A percentile compares a stretch with the other conserved stretches of the same genome.
phyloP scores from a whole-genome alignment of 2,888 invertebrate species.

The Rhamnusium bicolor region DNA sequence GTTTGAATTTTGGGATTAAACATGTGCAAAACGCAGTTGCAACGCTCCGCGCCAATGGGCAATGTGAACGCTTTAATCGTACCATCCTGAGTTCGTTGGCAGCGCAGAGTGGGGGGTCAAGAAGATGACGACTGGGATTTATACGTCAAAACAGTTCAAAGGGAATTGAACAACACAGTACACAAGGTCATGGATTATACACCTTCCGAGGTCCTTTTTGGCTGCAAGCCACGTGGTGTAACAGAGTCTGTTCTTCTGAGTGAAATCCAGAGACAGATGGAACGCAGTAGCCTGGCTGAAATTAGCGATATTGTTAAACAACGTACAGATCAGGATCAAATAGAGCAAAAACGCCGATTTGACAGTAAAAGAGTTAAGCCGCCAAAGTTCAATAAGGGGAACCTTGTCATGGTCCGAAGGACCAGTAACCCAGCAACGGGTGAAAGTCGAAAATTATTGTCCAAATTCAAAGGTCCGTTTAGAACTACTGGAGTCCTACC shows the following conservation, averaged over 20 bases:
- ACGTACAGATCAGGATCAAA: conserved; percentile 31
- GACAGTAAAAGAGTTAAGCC: conserved; percentile 30
- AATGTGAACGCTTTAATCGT: conserved; percentile 3
- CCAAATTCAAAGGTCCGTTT: conserved; percentile 46
- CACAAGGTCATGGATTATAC: conserved; percentile 47
- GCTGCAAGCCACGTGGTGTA: conserved; percentile 13
- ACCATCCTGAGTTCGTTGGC: conserved; percentile 9
- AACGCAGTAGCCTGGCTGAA: background rate
- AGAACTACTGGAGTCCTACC: conserved; percentile 10
- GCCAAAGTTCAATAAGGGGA: conserved; percentile 29
- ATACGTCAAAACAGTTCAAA: conserved; percentile 50
- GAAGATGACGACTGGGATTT: conserved; percentile 51
- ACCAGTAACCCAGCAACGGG: conserved; percentile 41
- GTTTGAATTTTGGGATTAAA: background rate
- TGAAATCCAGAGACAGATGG: background rate
- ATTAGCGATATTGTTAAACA: conserved; percentile 5
- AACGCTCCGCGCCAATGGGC: conserved; percentile 9
- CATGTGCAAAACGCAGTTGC: conserved; percentile 6
- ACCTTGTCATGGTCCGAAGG: conserved; percentile 45
- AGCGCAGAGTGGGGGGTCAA: background rate
- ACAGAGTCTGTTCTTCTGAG: background rate
- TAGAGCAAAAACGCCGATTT: conserved; percentile 39
- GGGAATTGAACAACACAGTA: conserved; percentile 52
- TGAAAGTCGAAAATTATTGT: conserved; percentile 36
- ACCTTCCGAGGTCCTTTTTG: conserved; percentile 48